Conservation (phyloP, 1,140 invertebrate genomes). For the Adelges cooleyi region DNA sequence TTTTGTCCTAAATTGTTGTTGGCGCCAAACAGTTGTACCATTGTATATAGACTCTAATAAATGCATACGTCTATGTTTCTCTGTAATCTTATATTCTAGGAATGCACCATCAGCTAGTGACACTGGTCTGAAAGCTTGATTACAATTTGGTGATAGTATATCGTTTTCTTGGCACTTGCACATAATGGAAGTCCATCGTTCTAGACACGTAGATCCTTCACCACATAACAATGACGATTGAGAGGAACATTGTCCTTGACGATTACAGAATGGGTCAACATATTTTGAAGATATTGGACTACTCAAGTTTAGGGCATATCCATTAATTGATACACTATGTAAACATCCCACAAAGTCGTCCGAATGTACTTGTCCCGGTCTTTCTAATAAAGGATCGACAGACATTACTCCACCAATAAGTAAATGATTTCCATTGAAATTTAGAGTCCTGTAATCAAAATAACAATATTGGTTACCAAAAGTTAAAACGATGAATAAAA, state of each 20-base stretch:
- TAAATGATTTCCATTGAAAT: slow-evolving; percentile 79
- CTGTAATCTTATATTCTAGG: slow-evolving; percentile 67
- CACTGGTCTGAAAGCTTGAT: slow-evolving; percentile 61
- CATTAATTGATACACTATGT: slow-evolving; percentile 78
- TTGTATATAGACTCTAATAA: slow-evolving; percentile 63
- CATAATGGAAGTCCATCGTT: slow-evolving; percentile 63
- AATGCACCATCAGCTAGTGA: slow-evolving; percentile 62
- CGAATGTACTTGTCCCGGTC: slow-evolving; percentile 74
- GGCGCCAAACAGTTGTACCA: slow-evolving; percentile 54
- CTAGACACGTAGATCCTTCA: slow-evolving; percentile 48
- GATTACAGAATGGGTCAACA: slow-evolving; percentile 61
- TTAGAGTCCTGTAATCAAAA: slow-evolving; percentile 60
- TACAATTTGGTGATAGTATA: slow-evolving; percentile 65
- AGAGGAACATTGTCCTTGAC: slow-evolving; percentile 46
- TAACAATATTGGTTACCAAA: not conserved
- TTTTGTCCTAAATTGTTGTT: slow-evolving; percentile 4
- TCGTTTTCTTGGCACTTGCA: slow-evolving; percentile 54
- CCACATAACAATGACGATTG: slow-evolving; percentile 14
- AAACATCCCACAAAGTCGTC: slow-evolving; percentile 89
- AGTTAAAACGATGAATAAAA: not conserved
- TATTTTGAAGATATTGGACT: slow-evolving; percentile 57
- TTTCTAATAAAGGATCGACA: slow-evolving; percentile 70
- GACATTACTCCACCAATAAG: slow-evolving; percentile 71
- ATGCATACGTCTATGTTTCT: slow-evolving; percentile 74
- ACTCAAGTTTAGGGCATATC: slow-evolving; percentile 63